Conservation (phyloP, 2,888 invertebrate species). For the Scotopteryx bipunctaria region DNA sequence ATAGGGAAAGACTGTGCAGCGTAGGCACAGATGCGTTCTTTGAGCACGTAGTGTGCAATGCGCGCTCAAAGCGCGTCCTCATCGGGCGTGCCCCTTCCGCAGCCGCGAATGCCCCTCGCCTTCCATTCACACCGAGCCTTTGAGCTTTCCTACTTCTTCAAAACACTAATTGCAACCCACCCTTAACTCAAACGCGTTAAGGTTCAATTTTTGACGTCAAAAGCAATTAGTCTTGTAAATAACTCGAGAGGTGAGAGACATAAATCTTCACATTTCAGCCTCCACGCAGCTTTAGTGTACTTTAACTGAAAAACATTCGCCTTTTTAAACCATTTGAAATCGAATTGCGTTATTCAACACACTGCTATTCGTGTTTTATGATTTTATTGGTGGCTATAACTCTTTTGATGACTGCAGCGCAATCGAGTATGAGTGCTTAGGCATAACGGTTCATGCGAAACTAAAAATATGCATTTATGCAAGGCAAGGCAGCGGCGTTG, state of each 20-base stretch:
- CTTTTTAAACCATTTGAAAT: constrained; percentile 41
- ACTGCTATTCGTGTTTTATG: constrained; percentile 38
- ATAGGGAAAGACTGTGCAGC: neutral
- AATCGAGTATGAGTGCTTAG: constrained; percentile 31
- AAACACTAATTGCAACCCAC: constrained; percentile 38
- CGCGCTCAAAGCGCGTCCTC: too few relatives aligned
- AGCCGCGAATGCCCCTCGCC: constrained; percentile 11
- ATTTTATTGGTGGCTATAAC: constrained; percentile 36
- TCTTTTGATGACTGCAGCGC: constrained; percentile 34
- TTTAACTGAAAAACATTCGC: constrained; percentile 50
- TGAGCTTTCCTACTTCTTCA: constrained; percentile 37
- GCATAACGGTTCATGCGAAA: constrained; percentile 34
- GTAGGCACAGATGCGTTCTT: neutral
- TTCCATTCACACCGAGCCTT: constrained; percentile 38
- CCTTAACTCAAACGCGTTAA: constrained; percentile 38
- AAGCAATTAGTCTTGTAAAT: constrained; percentile 57
- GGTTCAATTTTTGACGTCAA: constrained; percentile 43
- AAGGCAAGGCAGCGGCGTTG: neutral
- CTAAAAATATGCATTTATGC: constrained; percentile 27
- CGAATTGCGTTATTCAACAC: constrained; percentile 36
- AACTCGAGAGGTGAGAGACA: constrained; percentile 52
- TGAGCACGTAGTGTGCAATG: constrained; percentile 3
- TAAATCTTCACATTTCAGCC: constrained; percentile 53
- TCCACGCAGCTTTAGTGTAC: constrained; percentile 44
- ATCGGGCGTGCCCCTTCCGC: neutral